A percentile compares a stretch with the other conserved stretches of the same genome.
These are phyloP conservation scores for chimpanzee (Pan troglodytes) DNA, from an alignment of 2,113 vertebrate species.

Conservation along the genomic window NHGRI_mPanTro3-v2.1_pri NC_072404.2:107690001-107690500, in stretches of 20 bases:
- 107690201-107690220: neutral
- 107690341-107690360: neutral
- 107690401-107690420: neutral
- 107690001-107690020: neutral
- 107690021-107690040: neutral
- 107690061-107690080: neutral
- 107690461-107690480: neutral
- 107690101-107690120: neutral
- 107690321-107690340: neutral
- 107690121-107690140: neutral
- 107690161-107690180: neutral
- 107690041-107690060: neutral
- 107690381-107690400: neutral
- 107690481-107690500: rapidly evolving
- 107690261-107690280: neutral
- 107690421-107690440: neutral
- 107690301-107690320: neutral
- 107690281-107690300: neutral
- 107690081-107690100: neutral
- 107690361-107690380: neutral
- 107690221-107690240: neutral
- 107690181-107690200: neutral
- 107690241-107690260: neutral
- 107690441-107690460: neutral
- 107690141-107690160: neutral